These are phyloP conservation scores for Scalopus aquaticus DNA, from an alignment of 2,113 vertebrate genomes.

Conservation along the genomic window DNA sequence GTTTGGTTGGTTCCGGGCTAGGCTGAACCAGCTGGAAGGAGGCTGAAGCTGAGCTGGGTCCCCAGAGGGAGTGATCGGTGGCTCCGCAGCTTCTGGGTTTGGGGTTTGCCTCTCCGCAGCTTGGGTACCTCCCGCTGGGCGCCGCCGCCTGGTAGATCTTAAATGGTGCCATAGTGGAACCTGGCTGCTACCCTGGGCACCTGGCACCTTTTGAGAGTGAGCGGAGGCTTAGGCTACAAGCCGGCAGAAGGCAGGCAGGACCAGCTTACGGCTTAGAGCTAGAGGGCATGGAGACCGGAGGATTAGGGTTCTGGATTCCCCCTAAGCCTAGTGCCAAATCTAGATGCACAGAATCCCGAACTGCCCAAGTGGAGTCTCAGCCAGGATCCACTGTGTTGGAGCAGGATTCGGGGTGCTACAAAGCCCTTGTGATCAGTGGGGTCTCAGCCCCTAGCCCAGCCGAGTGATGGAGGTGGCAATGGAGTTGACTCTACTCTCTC, in stretches of 20 bases:
- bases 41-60: neutral
- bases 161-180: neutral
- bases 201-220: neutral
- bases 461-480: neutral
- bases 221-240: neutral
- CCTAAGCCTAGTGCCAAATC: neutral
- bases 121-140: neutral
- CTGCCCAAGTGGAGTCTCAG: neutral
- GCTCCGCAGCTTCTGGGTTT: neutral
- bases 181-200: neutral
- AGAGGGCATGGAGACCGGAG: rapidly evolving
- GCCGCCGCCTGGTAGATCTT: conserved; percentile 33
- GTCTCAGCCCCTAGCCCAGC: neutral
- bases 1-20: neutral
- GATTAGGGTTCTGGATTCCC: neutral
- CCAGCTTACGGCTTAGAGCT: neutral
- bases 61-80: rapidly evolving
- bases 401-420: neutral
- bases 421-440: neutral
- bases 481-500: neutral
- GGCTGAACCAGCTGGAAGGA: neutral
- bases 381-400: neutral
- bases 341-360: neutral
- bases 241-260: neutral
- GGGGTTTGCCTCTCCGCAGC: neutral